Evolutionary conservation across 2,888 invertebrate genomes (phyloP).

Genomic region (Agrotis segetum): DNA sequence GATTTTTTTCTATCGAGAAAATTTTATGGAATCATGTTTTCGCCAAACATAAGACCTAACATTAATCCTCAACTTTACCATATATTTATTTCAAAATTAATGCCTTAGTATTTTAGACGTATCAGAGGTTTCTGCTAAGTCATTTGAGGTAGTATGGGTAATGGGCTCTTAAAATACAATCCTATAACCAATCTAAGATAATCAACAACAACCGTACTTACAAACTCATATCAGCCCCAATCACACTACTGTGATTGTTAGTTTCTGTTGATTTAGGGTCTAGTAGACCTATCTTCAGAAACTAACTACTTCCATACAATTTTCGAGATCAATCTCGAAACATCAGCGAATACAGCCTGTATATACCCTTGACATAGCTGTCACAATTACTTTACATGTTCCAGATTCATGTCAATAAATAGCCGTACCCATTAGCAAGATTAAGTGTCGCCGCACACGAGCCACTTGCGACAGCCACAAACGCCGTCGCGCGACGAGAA

Average conservation of each 20-base stretch:
- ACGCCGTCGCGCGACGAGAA: too few species aligned
- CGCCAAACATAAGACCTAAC: too few species aligned
- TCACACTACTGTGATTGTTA: neutral
- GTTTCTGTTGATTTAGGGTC: too few species aligned
- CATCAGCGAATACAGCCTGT: neutral
- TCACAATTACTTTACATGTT: slow-evolving; percentile 13
- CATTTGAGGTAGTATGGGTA: too few species aligned
- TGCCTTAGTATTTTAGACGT: too few species aligned
- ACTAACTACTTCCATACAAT: neutral
- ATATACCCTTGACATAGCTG: neutral
- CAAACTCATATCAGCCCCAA: neutral
- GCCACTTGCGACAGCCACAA: too few species aligned
- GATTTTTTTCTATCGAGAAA: too few species aligned
- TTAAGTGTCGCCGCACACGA: slow-evolving; percentile 4
- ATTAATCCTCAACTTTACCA: too few species aligned
- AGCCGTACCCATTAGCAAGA: slow-evolving; percentile 46
- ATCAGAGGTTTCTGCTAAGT: too few species aligned
- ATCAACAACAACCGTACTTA: neutral
- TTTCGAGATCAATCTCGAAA: neutral
- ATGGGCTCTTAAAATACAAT: neutral
- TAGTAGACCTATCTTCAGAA: neutral
- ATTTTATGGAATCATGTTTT: too few species aligned
- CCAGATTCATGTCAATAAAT: slow-evolving; percentile 39
- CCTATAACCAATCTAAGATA: neutral
- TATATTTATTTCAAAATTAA: too few species aligned